Conservation (phyloP, 2,797 vertebrate species). For the Falco columbarius region DNA sequence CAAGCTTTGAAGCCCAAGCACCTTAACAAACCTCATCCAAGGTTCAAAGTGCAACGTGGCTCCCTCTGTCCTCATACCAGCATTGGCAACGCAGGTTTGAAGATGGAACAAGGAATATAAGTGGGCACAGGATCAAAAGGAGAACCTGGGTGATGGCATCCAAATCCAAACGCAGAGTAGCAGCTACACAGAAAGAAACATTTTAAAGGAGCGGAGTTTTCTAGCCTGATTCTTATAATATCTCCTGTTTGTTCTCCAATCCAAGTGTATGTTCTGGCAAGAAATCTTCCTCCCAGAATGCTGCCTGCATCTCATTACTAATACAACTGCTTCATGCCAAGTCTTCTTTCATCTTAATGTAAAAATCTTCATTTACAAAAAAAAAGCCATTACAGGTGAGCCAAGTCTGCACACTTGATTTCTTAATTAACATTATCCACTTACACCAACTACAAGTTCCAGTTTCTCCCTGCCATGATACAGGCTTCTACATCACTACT, state of each 20-base stretch:
- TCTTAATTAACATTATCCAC: not conserved
- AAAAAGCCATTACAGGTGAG: not conserved
- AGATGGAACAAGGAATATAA: not conserved
- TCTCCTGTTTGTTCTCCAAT: not conserved
- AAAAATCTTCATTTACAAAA: not conserved
- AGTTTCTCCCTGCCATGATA: not conserved
- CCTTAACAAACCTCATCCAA: not conserved
- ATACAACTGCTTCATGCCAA: not conserved
- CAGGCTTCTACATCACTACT: not conserved
- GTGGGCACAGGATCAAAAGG: not conserved
- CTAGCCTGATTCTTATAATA: not conserved
- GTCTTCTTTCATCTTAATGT: not conserved
- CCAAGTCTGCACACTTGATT: not conserved
- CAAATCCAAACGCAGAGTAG: not conserved
- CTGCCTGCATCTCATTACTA: not conserved
- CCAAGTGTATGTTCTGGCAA: not conserved
- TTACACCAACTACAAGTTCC: not conserved
- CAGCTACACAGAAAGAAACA: not conserved
- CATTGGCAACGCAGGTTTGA: not conserved
- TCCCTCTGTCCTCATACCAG: not conserved
- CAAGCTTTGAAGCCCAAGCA: not conserved
- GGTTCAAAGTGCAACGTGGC: not conserved
- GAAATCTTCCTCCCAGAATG: not conserved
- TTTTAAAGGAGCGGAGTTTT: not conserved
- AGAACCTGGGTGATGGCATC: not conserved